Base-by-base conservation (phyloP, 2,113 vertebrate species). In the Erythrocercus mccallii region DNA sequence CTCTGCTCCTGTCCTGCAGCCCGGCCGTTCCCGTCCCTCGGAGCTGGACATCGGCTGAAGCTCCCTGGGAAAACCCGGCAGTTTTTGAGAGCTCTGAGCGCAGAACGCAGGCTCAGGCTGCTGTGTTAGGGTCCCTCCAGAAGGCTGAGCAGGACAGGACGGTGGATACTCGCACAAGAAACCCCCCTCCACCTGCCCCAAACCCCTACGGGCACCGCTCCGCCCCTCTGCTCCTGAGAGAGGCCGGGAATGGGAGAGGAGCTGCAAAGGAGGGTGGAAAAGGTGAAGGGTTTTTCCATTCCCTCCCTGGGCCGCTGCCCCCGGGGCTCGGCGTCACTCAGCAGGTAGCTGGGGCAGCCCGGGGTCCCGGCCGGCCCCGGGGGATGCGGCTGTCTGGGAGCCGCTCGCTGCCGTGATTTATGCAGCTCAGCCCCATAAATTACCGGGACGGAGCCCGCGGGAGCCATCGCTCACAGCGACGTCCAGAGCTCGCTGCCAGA, bases 301-400 rank as follows among this genome's bases (percentile, higher is more conserved):
- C 25, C 42, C 27, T 18, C 11, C 35, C 30, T 61, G 28, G 33
- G 78, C 48, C n/a, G 31, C 87, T 85, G 92, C 71, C 84, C 58
- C 30, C 30, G 21, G 62, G 79, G 83, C 53, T 83, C 77, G 48
- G 83, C 87, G 45, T 97, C 96, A 95, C 74, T 96, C 95, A 96
- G 84, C 93, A 95, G 95, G 94, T 95, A 90, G 91, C 83, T 79
- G 92, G 94, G 96, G 95, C 94, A 94, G 95, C 90, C 81, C 45
- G 68, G 92, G 94, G 95, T 92, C 93, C 93, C 86, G 73, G 57
- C 51, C 27, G 71, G 88, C 95, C 93, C 83, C 70, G 27, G 86
- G 95, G 96, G 95, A 86, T 44, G 95, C 94, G 92, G 94, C 95
- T 97, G 96, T 95, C 97, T 74, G 93, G 73, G 87, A 88, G 95